phyloP scores from a whole-genome alignment of 1,140 invertebrate genomes.

The Diabrotica virgifera region DNA sequence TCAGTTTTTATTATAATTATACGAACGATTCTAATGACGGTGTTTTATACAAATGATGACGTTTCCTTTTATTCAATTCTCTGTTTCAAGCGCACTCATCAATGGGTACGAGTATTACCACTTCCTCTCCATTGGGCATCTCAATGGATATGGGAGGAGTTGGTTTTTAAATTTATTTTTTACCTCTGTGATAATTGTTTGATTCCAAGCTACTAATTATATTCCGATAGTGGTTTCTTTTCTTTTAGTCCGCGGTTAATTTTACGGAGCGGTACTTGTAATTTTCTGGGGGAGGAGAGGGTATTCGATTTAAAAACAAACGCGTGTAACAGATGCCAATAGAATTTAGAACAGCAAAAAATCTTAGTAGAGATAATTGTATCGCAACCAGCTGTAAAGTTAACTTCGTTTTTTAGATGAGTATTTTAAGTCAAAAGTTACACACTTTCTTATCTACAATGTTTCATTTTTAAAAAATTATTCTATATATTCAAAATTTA shows the following conservation, averaged over 20 bases:
- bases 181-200: constrained; percentile 2
- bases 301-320: too few relatives aligned
- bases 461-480: too few relatives aligned
- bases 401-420: too few relatives aligned
- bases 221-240: background rate
- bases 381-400: too few relatives aligned
- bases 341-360: too few relatives aligned
- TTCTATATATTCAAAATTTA: too few relatives aligned
- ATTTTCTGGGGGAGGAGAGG: background rate
- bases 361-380: too few relatives aligned
- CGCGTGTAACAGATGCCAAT: too few relatives aligned
- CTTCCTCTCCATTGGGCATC: background rate
- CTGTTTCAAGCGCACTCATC: constrained; percentile 1
- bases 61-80: background rate
- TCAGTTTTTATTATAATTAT: background rate
- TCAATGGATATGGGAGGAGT: constrained; percentile 1
- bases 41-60: constrained; percentile 2
- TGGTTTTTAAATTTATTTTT: background rate
- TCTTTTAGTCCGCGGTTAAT: background rate
- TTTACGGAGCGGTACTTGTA: background rate
- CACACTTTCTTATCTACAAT: too few relatives aligned
- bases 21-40: background rate
- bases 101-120: background rate
- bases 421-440: too few relatives aligned
- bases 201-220: constrained; percentile 1